A percentile compares a stretch with the other conserved stretches of the same genome.
Conservation (phyloP, 1,140 invertebrate species). For the Nixonia krombeini region DNA sequence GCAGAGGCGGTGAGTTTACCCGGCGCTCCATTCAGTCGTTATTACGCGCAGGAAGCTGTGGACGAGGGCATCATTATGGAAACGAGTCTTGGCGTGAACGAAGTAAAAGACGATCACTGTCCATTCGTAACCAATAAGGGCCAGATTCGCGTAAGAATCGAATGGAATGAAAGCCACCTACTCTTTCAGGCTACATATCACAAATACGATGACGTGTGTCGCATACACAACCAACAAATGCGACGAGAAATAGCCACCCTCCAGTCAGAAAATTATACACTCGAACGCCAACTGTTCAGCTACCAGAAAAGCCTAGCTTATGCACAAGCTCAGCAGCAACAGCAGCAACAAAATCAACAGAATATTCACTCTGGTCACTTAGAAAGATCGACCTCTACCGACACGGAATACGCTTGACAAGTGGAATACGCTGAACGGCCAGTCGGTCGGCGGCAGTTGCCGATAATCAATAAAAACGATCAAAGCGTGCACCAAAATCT, state of each 20-base stretch:
- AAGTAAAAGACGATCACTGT: conserved; percentile 83
- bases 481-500: conserved; percentile 58
- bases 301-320: conserved; percentile 90
- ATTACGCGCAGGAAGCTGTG: conserved; percentile 86
- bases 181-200: conserved; percentile 90
- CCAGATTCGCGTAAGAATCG: conserved; percentile 84
- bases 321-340: conserved; percentile 74
- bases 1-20: conserved; percentile 77
- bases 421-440: conserved; percentile 19
- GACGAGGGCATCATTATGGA: conserved; percentile 91
- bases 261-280: conserved; percentile 87
- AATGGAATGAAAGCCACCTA: conserved; percentile 89
- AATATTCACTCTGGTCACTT: conserved; percentile 66
- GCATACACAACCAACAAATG: conserved; percentile 91
- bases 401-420: conserved; percentile 83
- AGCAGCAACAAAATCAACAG: conserved; percentile 69
- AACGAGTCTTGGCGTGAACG: conserved; percentile 83
- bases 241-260: conserved; percentile 86
- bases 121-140: conserved; percentile 84
- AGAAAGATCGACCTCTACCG: conserved; percentile 78
- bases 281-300: conserved; percentile 89
- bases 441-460: conserved; percentile 19
- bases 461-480: conserved; percentile 40
- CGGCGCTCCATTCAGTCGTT: conserved; percentile 84
- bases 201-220: conserved; percentile 87